Evolutionary conservation across 2,113 vertebrate species (phyloP).

Genomic region (Scytalopus superciliaris): DNA sequence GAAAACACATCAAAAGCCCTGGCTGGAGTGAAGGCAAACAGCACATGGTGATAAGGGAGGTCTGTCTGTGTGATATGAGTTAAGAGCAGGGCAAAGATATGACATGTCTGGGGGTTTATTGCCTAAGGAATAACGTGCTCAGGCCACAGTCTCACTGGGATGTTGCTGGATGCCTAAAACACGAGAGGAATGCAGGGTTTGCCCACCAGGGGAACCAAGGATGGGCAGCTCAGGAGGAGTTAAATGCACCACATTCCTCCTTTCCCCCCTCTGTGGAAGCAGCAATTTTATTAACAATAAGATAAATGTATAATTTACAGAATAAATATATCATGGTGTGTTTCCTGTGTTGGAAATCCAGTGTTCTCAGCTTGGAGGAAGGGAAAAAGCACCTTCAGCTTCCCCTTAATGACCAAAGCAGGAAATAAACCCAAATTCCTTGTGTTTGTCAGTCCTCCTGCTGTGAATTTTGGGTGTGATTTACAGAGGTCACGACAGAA

Average conservation of each 20-base stretch:
- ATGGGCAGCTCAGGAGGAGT: background rate
- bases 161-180: background rate
- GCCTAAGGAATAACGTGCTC: background rate
- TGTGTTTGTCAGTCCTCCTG: background rate
- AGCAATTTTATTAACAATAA: background rate
- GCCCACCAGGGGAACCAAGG: background rate
- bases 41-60: background rate
- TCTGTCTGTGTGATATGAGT: background rate
- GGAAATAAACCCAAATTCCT: background rate
- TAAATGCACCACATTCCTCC: background rate
- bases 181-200: background rate
- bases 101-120: constrained; percentile 36
- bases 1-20: background rate
- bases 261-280: background rate
- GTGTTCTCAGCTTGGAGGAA: background rate
- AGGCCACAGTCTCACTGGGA: background rate
- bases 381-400: background rate
- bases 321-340: background rate
- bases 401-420: background rate
- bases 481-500: background rate
- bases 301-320: background rate
- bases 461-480: background rate
- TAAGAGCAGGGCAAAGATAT: constrained; percentile 20
- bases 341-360: background rate
- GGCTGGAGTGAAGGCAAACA: background rate